Evolutionary conservation across 2,113 vertebrate species (phyloP), one percentile per base, ranked within the genome.

Genomic region (Plecotus auritus): DNA sequence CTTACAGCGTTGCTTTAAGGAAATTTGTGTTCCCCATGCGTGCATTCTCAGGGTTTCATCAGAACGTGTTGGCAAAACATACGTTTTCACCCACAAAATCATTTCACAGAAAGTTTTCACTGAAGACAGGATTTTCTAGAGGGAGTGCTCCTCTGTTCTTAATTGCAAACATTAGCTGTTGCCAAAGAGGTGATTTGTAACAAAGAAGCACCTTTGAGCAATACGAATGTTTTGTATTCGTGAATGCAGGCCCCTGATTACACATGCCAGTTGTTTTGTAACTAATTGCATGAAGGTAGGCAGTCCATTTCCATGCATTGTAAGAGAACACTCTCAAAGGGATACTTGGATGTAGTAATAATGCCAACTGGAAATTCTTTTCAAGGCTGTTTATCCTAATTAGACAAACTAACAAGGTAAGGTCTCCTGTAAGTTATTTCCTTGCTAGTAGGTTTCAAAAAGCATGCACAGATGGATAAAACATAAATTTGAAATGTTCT

Each of bases 321-420:
- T 96, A 96, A 93, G 82, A 92, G 64, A 92, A 89, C 26, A 17
- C 45, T 93, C 95, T 97, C 95, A 40, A 47, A 95, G 95, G 96
- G 42, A 47, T 74, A 80, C 64, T 95, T 96, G 93, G 81, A 22
- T 88, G 47, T 59, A 92, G 77, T 96, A 93, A 96, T 95, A 92
- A 92, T 95, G 90, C 82, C 93, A 91, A 96, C 85, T 94, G 92
- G 92, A 96, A 96, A 97, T 97, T 96, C 93, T 94, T 95, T 96
- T 82, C 81, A 70, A 94, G 94, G 69, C 64, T 88, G 96, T 97
- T 92, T 96, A 81, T 86, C 89, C 95, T 96, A 95, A 97, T 96
- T 97, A 97, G 92, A 80, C 92, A 91, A 93, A 88, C 95, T 94
- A 97, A 96, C 95, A 96, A 97, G 95, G 56, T 97, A 95, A 96